These are phyloP conservation scores for Poeciliopsis turrubarensis DNA, from an alignment of 2,113 vertebrate genomes.

Conservation along the genomic window DNA sequence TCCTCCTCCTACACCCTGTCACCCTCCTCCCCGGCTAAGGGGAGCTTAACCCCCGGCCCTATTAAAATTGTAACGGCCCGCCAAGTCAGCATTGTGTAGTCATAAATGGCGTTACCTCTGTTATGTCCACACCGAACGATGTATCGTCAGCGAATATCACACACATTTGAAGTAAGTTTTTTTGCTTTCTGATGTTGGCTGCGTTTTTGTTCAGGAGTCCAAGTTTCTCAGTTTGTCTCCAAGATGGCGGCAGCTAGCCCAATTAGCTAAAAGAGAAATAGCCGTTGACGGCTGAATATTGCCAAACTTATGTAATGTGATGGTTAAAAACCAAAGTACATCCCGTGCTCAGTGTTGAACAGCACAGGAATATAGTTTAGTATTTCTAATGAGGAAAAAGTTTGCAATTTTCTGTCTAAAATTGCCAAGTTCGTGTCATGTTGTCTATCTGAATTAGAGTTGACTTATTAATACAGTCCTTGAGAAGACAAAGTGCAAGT, in stretches of 20 bases:
- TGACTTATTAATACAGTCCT: too few relatives aligned
- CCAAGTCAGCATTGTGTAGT: slow-evolving; percentile 52
- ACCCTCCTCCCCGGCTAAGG: slow-evolving; percentile 15
- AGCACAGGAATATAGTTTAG: too few relatives aligned
- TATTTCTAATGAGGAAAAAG: too few relatives aligned
- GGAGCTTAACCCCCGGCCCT: slow-evolving; percentile 11
- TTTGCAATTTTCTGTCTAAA: too few relatives aligned
- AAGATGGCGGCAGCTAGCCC: not conserved
- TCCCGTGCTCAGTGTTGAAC: too few relatives aligned
- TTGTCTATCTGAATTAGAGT: too few relatives aligned
- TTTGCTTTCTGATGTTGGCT: not conserved
- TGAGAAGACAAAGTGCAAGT: too few relatives aligned
- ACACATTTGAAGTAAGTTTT: not conserved
- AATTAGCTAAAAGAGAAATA: not conserved
- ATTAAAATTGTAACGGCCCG: slow-evolving; percentile 39
- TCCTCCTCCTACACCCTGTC: slow-evolving; percentile 7
- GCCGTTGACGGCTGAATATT: not conserved
- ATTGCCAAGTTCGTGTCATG: too few relatives aligned
- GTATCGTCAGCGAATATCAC: not conserved
- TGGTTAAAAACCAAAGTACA: too few relatives aligned
- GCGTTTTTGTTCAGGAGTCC: not conserved
- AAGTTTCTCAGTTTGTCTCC: not conserved
- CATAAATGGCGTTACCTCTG: slow-evolving; percentile 21
- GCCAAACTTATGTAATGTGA: not conserved
- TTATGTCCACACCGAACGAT: not conserved